These are phyloP conservation scores for Microhierax caerulescens DNA, from an alignment of 2,797 vertebrate genomes.

Conservation along the genomic window DNA sequence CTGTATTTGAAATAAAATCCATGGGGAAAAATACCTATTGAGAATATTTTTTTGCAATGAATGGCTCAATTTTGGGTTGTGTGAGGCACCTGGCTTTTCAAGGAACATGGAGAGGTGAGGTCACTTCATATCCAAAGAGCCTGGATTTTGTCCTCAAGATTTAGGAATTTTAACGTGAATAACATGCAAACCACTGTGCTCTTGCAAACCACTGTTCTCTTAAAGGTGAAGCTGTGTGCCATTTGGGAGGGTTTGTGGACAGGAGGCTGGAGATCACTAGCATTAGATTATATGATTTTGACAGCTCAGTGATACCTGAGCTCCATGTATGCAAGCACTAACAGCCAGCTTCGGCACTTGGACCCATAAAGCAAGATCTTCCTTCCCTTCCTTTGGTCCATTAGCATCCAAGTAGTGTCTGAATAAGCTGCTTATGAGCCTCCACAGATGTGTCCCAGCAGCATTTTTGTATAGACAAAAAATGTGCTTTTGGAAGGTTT, in stretches of 20 bases:
- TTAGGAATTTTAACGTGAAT: not conserved
- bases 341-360: not conserved
- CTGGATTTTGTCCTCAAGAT: not conserved
- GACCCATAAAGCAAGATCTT: not conserved
- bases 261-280: not conserved
- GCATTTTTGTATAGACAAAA: not conserved
- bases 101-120: not conserved
- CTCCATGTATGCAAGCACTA: not conserved
- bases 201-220: not conserved
- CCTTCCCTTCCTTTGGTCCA: not conserved
- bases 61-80: not conserved
- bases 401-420: not conserved
- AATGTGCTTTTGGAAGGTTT: not conserved
- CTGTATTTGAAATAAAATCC: not conserved
- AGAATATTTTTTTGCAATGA: not conserved
- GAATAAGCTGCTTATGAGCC: not conserved
- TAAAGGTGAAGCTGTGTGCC: not conserved
- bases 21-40: not conserved
- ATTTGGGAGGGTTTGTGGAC: not conserved
- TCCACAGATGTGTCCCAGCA: not conserved
- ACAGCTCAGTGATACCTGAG: not conserved
- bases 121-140: not conserved
- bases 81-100: not conserved
- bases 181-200: not conserved
- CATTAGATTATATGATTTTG: not conserved